Conservation (phyloP, 2,113 vertebrate species). For the Rallus limicola region DNA sequence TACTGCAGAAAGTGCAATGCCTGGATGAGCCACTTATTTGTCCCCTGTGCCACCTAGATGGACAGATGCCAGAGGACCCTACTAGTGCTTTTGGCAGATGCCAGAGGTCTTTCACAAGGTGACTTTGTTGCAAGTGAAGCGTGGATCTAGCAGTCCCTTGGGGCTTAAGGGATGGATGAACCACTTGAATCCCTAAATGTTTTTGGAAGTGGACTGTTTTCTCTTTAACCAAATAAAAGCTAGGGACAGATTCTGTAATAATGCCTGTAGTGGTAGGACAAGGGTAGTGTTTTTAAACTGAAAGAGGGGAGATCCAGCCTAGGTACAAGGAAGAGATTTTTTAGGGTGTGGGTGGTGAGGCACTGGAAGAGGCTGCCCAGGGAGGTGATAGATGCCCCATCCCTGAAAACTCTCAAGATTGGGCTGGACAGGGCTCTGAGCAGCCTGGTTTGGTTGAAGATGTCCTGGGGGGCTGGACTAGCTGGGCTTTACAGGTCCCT, state of each 20-base stretch:
- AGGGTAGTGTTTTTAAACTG: background rate
- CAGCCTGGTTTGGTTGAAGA: background rate
- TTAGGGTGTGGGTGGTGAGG: fast-evolving
- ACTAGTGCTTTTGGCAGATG: background rate
- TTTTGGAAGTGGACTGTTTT: background rate
- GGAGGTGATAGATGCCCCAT: background rate
- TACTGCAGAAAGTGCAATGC: background rate
- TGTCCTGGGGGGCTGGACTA: background rate
- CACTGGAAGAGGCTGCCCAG: background rate
- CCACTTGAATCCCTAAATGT: fast-evolving
- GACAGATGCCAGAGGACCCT: background rate
- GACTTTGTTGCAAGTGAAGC: background rate
- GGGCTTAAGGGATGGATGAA: background rate
- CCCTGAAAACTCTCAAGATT: background rate
- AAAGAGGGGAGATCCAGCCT: background rate
- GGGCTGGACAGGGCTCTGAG: background rate
- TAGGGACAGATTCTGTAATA: background rate
- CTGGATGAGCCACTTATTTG: background rate
- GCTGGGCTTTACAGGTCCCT: fast-evolving
- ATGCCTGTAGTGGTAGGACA: fast-evolving
- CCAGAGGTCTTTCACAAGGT: background rate
- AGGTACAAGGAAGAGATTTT: background rate
- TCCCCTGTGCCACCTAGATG: background rate
- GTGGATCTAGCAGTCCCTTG: background rate
- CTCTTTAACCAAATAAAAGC: background rate